Evolutionary conservation across 2,797 vertebrate species (phyloP), one percentile per base, ranked within the genome.

Genomic region (Sebastes kiyomatsui): DNA sequence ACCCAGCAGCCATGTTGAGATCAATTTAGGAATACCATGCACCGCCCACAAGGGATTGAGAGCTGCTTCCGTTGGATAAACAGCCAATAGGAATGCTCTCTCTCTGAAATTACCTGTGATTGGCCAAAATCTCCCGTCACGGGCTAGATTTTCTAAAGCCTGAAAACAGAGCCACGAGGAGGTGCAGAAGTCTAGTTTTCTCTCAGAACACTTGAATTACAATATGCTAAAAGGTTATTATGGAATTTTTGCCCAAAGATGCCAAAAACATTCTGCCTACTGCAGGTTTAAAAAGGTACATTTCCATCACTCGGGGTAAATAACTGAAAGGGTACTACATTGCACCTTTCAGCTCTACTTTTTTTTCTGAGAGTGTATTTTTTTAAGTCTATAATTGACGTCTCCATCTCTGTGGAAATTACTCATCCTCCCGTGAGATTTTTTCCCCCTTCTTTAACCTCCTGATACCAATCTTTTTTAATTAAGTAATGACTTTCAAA

Each of bases 401-500:
- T 80, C 74, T 83, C 55, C 84, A 75, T 93, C 89, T 81, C 88
- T 79, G 79, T 77, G 90, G 81, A 93, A 93, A 93, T 92, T 68
- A 93, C 77, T 84, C 78, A 90, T 87, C 67, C 80, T 88, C 86
- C 56, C 33, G n/a, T 75, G 84, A 90, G 86, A 87, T 30, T 49
- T 59, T 49, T 56, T 1, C 72, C 75, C 76, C 73, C 73, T 82
- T 80, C 72, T 73, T 86, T 90, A 90, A 88, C 87, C 83, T 88
- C 90, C 75, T 62, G 87, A 93, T 92, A 90, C 83, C 83, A 88
- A 92, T 94, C 79, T 90, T 88, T 90, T 89, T 95, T 92, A 93
- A 94, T 95, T 92, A 95, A 95, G 87, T 92, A 90, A 94, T 92
- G 90, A 88, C 90, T 94, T 93, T 92, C 86, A 91, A 91, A 94